phyloP scores from a whole-genome alignment of 2,113 vertebrate species.

The Phylloscopus whistleri region DNA sequence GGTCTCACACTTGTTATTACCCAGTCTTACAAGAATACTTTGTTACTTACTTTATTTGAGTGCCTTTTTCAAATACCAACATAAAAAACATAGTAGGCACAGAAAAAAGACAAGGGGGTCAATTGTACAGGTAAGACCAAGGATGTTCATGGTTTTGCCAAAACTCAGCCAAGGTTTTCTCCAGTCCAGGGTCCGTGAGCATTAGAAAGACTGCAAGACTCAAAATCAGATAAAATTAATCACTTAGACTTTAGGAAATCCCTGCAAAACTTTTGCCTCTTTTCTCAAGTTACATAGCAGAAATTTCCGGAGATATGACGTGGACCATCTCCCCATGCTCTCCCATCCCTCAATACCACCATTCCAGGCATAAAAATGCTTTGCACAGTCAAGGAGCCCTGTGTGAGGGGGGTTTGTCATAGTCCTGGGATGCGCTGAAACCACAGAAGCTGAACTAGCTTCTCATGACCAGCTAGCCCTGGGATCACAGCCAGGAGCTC shows the following conservation, averaged over 20 bases:
- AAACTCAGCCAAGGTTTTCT: not conserved
- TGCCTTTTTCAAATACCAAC: not conserved
- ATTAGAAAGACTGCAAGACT: not conserved
- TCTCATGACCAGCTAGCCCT: not conserved
- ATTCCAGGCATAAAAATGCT: not conserved
- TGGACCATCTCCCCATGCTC: not conserved
- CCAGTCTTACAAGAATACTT: not conserved
- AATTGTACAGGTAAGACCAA: not conserved
- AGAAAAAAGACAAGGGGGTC: not conserved
- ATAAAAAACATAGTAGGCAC: not conserved
- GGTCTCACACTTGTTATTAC: not conserved
- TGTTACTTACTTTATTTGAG: not conserved
- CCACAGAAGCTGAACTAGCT: not conserved
- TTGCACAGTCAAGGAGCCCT: not conserved
- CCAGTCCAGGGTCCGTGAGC: not conserved
- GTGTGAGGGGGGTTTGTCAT: accelerated
- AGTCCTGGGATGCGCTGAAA: not conserved
- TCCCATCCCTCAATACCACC: not conserved
- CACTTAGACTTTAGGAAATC: not conserved
- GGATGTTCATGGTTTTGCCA: not conserved
- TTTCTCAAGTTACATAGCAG: not conserved
- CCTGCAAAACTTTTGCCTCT: not conserved
- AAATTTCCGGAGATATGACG: not conserved
- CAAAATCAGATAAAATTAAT: not conserved
- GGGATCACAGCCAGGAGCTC: accelerated